Evolutionary conservation across 53 echinoderm and acorn worm species (phyloP).

Genomic region (Holothuria leucospilota): DNA sequence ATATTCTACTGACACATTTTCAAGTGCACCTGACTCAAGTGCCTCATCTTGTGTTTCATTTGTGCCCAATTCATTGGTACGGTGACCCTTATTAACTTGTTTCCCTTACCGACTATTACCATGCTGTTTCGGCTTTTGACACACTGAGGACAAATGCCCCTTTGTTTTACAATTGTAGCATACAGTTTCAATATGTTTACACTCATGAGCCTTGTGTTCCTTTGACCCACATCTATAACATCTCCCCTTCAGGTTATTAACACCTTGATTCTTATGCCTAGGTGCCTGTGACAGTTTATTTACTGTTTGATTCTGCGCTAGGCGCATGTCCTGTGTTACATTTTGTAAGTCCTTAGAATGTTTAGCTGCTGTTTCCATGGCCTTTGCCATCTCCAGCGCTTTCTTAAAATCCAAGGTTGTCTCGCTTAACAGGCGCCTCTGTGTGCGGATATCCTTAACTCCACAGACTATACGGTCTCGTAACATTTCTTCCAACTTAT

Average conservation of each 20-base stretch:
- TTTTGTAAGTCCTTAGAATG: slow-evolving; percentile 36
- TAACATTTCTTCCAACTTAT: too few relatives aligned
- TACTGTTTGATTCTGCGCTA: neutral
- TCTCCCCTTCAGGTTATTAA: too few relatives aligned
- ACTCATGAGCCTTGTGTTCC: slow-evolving; percentile 48
- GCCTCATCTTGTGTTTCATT: neutral
- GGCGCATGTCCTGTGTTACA: neutral
- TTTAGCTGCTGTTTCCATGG: neutral
- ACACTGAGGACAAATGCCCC: too few relatives aligned
- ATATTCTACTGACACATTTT: slow-evolving; percentile 20
- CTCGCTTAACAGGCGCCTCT: too few relatives aligned
- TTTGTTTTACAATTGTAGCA: too few relatives aligned
- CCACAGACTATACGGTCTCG: too few relatives aligned
- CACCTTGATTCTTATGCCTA: neutral
- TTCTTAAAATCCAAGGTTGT: too few relatives aligned
- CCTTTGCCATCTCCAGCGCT: too few relatives aligned
- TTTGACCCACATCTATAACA: too few relatives aligned
- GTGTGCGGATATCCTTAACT: too few relatives aligned
- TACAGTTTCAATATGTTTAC: too few relatives aligned
- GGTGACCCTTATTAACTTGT: neutral
- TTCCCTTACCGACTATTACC: neutral
- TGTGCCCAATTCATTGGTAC: neutral
- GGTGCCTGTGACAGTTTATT: neutral
- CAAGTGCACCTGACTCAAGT: neutral
- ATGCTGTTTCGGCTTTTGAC: slow-evolving; percentile 18